Evolutionary conservation across 1,140 invertebrate species (phyloP), one percentile per base, ranked within the genome.

Genomic region (Holcopasites calliopsidis): DNA sequence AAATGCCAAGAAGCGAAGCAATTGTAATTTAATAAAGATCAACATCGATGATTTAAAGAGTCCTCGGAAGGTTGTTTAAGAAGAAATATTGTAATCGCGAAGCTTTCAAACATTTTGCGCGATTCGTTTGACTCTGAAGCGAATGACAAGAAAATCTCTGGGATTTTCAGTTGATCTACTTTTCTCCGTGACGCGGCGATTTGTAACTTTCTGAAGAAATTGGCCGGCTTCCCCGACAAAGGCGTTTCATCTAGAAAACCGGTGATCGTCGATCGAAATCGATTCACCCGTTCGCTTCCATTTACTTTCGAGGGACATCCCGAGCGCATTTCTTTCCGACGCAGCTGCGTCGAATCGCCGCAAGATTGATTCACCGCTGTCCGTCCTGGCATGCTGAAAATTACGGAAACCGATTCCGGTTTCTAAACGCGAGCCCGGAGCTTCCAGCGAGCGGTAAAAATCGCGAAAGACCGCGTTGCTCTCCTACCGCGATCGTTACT

Each of bases 301-400:
- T 71, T 50, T 73, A 18, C 35, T 65, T 42, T 21, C 47, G n/a
- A 73, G 26, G 60, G 49, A 55, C 61, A 52, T 55, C 21, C 49
- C n/a, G 26, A 42, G 47, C 52, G 18, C 26, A 26, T 23, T 71
- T 61, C 47, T 73, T 54, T 42, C 26, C 49, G 10, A 55, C 35
- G 13, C 58, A 73, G 71, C 60, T 66, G 71, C 50, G 28, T 73
- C 61, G 66, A 61, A 70, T 70, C 55, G 50, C 35, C 54, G 26
- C 26, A 70, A 76, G 68, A 76, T 76, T 61, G 68, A 76, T 76
- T 18, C 57, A 72, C 60, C 58, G 49, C 68, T 58, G 74, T 71
- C 55, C 28, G 35, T 61, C 13, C 26, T 47, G 75, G 57, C 58
- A 52, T 33, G 58, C 33, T 71, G 68, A 44, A 77, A 72, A 72